Evolutionary conservation across 2,113 vertebrate species (phyloP).

Genomic region (Bubo bubo): DNA sequence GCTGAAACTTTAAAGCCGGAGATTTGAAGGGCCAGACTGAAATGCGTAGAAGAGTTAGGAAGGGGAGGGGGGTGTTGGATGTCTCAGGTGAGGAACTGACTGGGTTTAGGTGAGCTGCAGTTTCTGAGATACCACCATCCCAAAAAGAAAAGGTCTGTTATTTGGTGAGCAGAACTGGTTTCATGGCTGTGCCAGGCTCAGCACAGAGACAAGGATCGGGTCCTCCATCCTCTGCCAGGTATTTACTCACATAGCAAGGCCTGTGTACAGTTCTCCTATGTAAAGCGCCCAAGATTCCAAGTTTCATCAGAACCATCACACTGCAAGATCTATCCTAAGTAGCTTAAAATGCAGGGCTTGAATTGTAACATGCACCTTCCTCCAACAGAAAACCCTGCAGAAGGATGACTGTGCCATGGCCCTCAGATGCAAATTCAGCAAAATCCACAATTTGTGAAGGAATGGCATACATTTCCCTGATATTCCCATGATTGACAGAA

Average conservation of each 20-base stretch:
- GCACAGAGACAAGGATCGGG: background rate
- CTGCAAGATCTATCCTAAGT: background rate
- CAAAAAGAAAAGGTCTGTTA: background rate
- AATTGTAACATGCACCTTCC: background rate
- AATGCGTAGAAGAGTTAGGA: background rate
- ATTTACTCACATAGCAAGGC: background rate
- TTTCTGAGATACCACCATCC: background rate
- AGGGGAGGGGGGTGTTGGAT: background rate
- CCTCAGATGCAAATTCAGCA: background rate
- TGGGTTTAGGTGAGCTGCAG: background rate
- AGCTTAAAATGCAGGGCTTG: background rate
- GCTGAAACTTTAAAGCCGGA: background rate
- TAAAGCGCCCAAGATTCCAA: background rate
- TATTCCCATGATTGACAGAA: background rate
- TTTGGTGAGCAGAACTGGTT: background rate
- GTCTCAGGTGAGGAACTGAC: background rate
- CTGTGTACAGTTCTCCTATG: background rate
- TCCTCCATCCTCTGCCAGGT: background rate
- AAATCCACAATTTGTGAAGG: background rate
- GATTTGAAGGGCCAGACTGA: background rate
- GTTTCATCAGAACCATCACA: background rate
- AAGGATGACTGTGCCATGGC: fast-evolving
- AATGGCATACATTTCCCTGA: background rate
- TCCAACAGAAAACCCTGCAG: background rate
- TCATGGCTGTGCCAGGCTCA: background rate